These are phyloP conservation scores for Maccullochella peelii DNA, from an alignment of 2,113 vertebrate genomes.

Conservation along the genomic window DNA sequence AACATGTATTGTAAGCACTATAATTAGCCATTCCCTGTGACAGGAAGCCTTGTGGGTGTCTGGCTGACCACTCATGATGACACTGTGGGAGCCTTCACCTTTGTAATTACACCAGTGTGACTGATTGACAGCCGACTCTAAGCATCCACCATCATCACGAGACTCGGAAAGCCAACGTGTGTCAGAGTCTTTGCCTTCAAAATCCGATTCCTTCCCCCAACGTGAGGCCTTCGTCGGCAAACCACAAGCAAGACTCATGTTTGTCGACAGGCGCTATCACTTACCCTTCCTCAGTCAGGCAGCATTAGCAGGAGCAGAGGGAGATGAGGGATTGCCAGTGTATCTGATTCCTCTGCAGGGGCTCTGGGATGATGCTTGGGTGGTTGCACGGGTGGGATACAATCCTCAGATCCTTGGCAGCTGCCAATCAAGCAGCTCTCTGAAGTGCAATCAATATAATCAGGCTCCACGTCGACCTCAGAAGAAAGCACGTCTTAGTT, in stretches of 20 bases:
- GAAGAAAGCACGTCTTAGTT: slow-evolving; percentile 60
- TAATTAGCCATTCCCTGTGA: slow-evolving; percentile 72
- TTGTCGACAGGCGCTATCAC: slow-evolving; percentile 66
- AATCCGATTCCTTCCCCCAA: slow-evolving; percentile 8
- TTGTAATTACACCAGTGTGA: slow-evolving; percentile 78
- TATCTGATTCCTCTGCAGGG: slow-evolving; percentile 71
- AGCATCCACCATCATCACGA: slow-evolving; percentile 15
- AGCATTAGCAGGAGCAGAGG: slow-evolving; percentile 62
- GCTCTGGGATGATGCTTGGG: slow-evolving; percentile 49
- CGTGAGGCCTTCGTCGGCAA: slow-evolving; percentile 19
- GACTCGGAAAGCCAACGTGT: slow-evolving; percentile 6
- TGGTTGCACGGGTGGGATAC: slow-evolving; percentile 48
- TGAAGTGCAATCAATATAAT: slow-evolving; percentile 77
- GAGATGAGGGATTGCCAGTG: slow-evolving; percentile 58
- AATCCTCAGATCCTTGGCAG: slow-evolving; percentile 70
- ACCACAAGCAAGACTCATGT: slow-evolving; percentile 68
- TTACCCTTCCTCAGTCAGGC: slow-evolving; percentile 63
- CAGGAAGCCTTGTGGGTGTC: slow-evolving; percentile 70
- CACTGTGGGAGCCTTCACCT: slow-evolving; percentile 78
- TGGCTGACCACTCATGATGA: slow-evolving; percentile 81
- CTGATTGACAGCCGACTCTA: slow-evolving; percentile 80
- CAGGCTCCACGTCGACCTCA: slow-evolving; percentile 55
- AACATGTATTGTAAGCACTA: slow-evolving; percentile 43
- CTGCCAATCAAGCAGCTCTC: slow-evolving; percentile 75
- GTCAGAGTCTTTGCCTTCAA: slow-evolving; percentile 14